Conservation (phyloP, 2,113 vertebrate species). For the Mastomys natalensis region DNA sequence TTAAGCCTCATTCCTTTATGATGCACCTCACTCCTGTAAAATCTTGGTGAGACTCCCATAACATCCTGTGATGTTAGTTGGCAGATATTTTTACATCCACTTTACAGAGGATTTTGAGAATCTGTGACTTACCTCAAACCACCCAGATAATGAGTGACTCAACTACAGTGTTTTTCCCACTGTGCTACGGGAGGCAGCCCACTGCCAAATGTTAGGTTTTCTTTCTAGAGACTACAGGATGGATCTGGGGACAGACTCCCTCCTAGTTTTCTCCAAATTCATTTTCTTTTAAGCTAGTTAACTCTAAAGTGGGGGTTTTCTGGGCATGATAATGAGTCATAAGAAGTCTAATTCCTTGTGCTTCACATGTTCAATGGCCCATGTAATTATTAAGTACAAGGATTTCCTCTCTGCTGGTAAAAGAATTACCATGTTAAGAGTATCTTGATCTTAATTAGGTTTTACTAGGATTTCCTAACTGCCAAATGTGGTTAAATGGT, state of each 20-base stretch:
- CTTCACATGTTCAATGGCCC: constrained; percentile 63
- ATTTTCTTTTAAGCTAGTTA: constrained; percentile 43
- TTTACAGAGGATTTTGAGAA: neutral
- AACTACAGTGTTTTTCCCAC: neutral
- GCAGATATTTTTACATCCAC: neutral
- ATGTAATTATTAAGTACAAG: constrained; percentile 61
- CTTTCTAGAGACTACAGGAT: neutral
- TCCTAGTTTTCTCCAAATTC: constrained; percentile 23
- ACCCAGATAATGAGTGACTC: neutral
- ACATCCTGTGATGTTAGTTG: neutral
- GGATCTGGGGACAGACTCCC: neutral
- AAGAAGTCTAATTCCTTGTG: constrained; percentile 55
- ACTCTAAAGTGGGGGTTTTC: neutral
- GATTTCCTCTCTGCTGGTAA: constrained; percentile 58
- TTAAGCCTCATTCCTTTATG: neutral
- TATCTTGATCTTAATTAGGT: constrained; percentile 69
- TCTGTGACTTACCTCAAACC: neutral
- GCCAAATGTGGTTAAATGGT: constrained; percentile 41
- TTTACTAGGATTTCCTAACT: constrained; percentile 56
- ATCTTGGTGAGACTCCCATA: neutral
- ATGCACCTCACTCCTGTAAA: neutral
- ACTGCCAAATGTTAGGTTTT: constrained; percentile 6
- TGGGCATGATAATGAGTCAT: constrained; percentile 57
- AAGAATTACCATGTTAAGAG: constrained; percentile 63
- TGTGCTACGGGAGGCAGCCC: neutral